Percentiles rank a stretch among this genome's conserved stretches.
These are phyloP conservation scores for Tetraneura akinire DNA, from an alignment of 1,140 invertebrate genomes.

Conservation along the genomic window DNA sequence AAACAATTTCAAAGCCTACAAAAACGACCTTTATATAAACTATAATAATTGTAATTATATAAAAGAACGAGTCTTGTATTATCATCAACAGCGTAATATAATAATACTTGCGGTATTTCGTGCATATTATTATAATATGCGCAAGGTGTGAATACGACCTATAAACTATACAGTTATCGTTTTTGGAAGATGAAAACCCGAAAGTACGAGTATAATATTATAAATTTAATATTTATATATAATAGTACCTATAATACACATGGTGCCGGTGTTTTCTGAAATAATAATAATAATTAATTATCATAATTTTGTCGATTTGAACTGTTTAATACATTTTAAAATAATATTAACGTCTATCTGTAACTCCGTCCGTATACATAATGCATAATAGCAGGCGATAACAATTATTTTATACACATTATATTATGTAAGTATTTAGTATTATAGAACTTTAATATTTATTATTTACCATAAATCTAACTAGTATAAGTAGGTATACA, in stretches of 20 bases:
- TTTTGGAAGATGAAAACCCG: not conserved
- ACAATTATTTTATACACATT: too few species aligned
- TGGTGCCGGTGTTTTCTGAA: not conserved
- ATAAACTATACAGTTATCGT: slow-evolving; percentile 1
- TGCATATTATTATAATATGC: too few species aligned
- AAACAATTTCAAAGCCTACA: not conserved
- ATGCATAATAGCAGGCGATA: too few species aligned
- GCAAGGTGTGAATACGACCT: slow-evolving; percentile 33
- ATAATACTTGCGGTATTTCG: too few species aligned
- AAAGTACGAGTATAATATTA: not conserved
- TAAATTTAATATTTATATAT: too few species aligned
- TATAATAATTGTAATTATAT: too few species aligned
- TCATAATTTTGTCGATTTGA: not conserved
- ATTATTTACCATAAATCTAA: too few species aligned
- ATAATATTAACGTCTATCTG: not conserved
- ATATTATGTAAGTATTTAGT: too few species aligned
- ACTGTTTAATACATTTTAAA: not conserved
- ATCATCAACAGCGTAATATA: not conserved
- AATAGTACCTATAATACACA: too few species aligned
- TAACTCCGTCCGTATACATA: too few species aligned
- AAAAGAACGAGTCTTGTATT: slow-evolving; percentile 15
- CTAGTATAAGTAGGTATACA: too few species aligned
- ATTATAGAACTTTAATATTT: too few species aligned
- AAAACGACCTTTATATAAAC: slow-evolving; percentile 4
- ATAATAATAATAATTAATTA: not conserved